These are phyloP conservation scores for Elymnias hypermnestra DNA, from an alignment of 1,140 invertebrate species.

Conservation along the genomic window DNA sequence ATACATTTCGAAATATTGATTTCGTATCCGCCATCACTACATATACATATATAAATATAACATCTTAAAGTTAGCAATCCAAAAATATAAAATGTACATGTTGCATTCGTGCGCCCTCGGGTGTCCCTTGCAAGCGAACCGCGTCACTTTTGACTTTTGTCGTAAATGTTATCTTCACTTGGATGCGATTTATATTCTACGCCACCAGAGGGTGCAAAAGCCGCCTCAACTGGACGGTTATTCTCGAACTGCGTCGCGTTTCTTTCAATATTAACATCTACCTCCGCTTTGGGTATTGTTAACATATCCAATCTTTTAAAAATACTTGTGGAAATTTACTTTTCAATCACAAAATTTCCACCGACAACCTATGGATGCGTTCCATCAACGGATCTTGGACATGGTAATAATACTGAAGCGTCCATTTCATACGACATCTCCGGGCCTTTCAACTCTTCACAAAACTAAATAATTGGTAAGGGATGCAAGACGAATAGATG, in stretches of 20 bases:
- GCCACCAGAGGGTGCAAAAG: constrained; percentile 65
- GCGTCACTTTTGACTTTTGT: constrained; percentile 30
- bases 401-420: constrained; percentile 30
- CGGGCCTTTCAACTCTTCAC: constrained; percentile 33
- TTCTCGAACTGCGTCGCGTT: constrained; percentile 63
- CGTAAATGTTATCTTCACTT: constrained; percentile 35
- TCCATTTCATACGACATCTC: constrained; percentile 31
- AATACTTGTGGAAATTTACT: constrained; percentile 15
- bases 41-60: constrained; percentile 76
- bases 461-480: constrained; percentile 21
- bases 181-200: constrained; percentile 49
- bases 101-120: constrained; percentile 68
- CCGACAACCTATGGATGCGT: constrained; percentile 10
- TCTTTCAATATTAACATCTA: constrained; percentile 42
- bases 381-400: constrained; percentile 14
- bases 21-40: constrained; percentile 67
- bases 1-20: constrained; percentile 71
- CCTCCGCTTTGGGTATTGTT: constrained; percentile 36
- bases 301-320: constrained; percentile 20
- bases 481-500: constrained; percentile 24
- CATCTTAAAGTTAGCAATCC: constrained; percentile 76
- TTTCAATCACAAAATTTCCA: constrained; percentile 22
- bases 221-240: constrained; percentile 72
- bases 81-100: constrained; percentile 75
- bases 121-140: constrained; percentile 49